A percentile compares a stretch with the other conserved stretches of the same genome.
These are phyloP conservation scores for Nymphicus hollandicus DNA, from an alignment of 2,113 vertebrate genomes.

Conservation along the genomic window DNA sequence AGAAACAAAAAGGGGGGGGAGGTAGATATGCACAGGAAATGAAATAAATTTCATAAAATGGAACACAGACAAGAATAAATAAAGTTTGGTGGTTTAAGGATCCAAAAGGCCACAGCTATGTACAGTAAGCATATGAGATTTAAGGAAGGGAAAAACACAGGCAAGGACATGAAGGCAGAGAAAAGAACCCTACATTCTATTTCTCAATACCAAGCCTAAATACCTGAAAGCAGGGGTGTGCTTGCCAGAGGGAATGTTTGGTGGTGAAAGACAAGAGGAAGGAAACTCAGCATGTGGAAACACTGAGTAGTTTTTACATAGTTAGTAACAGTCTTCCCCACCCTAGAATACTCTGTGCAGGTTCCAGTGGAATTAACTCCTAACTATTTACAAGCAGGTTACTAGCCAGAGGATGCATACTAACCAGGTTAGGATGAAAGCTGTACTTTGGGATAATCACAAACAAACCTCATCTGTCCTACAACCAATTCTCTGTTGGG, in stretches of 20 bases:
- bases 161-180: background rate
- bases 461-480: background rate
- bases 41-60: conserved; percentile 14
- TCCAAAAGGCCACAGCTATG: background rate
- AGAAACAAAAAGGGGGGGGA: background rate
- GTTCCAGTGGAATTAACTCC: background rate
- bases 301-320: background rate
- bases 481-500: background rate
- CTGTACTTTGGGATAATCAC: background rate
- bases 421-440: background rate
- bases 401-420: background rate
- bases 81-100: background rate
- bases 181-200: background rate
- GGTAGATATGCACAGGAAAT: background rate
- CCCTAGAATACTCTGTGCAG: background rate
- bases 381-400: background rate
- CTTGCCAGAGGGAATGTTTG: background rate
- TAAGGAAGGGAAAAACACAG: background rate
- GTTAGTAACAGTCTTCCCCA: background rate
- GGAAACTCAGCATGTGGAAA: background rate
- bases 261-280: background rate
- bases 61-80: background rate
- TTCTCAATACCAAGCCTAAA: background rate
- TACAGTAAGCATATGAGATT: background rate
- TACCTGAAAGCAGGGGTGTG: background rate